phyloP scores from a whole-genome alignment of 2,797 vertebrate species.

The Galaxias olidus region DNA sequence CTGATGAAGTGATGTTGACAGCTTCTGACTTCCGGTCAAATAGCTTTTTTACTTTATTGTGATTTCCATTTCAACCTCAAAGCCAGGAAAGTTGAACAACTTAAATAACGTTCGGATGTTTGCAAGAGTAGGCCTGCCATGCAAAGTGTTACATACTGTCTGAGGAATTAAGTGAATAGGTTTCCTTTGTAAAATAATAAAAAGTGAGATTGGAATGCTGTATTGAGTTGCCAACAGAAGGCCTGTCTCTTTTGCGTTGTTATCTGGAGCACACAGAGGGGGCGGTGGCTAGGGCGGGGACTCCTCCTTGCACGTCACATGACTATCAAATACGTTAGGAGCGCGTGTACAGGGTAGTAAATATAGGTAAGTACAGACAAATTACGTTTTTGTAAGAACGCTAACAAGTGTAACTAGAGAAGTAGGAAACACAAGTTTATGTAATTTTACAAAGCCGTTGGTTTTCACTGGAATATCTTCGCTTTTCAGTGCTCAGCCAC shows the following conservation, averaged over 20 bases:
- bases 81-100: constrained; percentile 37
- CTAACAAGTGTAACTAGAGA: not conserved
- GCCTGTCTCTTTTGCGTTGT: not conserved
- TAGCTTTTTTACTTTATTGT: constrained; percentile 50
- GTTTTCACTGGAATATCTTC: constrained; percentile 20
- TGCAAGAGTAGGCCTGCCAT: not conserved
- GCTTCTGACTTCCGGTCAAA: constrained; percentile 49
- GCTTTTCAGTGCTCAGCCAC: constrained; percentile 34
- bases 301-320: constrained; percentile 41
- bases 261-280: constrained; percentile 55
- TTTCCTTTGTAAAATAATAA: not conserved
- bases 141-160: not conserved
- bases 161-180: no score
- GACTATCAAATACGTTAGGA: constrained; percentile 34
- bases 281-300: constrained; percentile 51
- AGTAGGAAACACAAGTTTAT: not conserved
- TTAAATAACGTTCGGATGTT: constrained; percentile 7
- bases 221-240: not conserved
- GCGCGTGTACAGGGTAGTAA: not conserved
- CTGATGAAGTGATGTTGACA: constrained; percentile 73
- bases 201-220: not conserved
- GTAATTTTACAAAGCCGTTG: not conserved
- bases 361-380: no score
- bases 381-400: no score
- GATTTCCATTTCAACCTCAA: constrained; percentile 37